Percentiles rank a stretch among this genome's conserved stretches.
phyloP scores from a whole-genome alignment of 1,140 invertebrate genomes.

The Trissolcus basalis region DNA sequence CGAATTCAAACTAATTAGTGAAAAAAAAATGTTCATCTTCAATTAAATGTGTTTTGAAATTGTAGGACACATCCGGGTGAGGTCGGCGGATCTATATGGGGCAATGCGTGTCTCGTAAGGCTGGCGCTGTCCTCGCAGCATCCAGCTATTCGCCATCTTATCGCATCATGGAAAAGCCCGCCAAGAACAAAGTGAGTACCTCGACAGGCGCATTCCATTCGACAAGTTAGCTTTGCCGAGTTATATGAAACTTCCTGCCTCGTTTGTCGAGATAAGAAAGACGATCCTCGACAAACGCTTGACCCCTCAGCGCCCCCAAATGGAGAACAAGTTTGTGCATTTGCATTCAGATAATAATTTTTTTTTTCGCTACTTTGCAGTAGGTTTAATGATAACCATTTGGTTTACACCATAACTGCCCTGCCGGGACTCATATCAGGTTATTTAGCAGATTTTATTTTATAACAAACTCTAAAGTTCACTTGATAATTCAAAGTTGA shows the following conservation, averaged over 20 bases:
- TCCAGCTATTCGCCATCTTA: constrained; percentile 74
- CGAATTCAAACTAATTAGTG: too few relatives aligned
- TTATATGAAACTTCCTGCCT: constrained; percentile 47
- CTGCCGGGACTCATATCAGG: too few relatives aligned
- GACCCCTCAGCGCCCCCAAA: not conserved
- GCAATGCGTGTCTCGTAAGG: constrained; percentile 77
- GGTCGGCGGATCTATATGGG: constrained; percentile 74
- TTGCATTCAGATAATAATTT: too few relatives aligned
- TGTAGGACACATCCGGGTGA: constrained; percentile 66
- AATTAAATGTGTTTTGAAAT: constrained; percentile 5
- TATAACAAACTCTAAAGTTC: too few relatives aligned
- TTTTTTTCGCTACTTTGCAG: too few relatives aligned
- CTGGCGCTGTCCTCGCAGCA: constrained; percentile 75
- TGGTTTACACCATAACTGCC: too few relatives aligned
- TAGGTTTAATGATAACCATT: too few relatives aligned
- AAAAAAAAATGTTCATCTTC: not conserved
- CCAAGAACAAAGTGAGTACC: constrained; percentile 70
- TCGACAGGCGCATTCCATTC: constrained; percentile 7
- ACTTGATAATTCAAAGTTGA: too few relatives aligned
- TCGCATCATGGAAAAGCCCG: constrained; percentile 74
- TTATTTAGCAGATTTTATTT: too few relatives aligned
- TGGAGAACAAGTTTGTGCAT: constrained; percentile 27
- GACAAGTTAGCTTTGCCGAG: constrained; percentile 12
- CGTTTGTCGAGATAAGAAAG: constrained; percentile 39
- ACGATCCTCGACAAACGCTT: constrained; percentile 25